Conservation (phyloP, 2,888 invertebrate species). For the Phania funesta region DNA sequence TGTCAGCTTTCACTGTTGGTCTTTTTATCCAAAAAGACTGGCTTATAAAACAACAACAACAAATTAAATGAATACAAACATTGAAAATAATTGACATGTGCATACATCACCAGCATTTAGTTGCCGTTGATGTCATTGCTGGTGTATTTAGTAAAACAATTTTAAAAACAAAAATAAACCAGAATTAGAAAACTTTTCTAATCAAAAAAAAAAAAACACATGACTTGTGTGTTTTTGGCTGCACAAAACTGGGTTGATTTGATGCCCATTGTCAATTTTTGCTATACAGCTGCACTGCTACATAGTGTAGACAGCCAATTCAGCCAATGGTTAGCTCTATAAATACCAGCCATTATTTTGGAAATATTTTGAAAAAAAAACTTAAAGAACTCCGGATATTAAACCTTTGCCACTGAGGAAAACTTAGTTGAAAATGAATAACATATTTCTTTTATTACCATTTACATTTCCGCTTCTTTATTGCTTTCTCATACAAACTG, state of each 20-base stretch:
- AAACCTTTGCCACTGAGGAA: not conserved
- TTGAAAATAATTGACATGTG: conserved; percentile 64
- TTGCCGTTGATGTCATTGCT: conserved; percentile 26
- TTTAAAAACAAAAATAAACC: conserved; percentile 5
- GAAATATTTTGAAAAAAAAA: not conserved
- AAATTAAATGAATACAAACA: conserved; percentile 65
- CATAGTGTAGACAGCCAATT: not conserved
- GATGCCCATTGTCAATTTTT: conserved; percentile 22
- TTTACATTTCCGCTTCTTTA: conserved; percentile 38
- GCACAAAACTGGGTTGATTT: conserved; percentile 48
- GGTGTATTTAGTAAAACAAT: conserved; percentile 44
- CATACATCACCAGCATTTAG: conserved; percentile 60
- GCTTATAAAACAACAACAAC: conserved; percentile 34
- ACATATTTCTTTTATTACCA: not conserved
- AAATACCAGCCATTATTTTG: not conserved
- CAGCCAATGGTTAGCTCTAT: not conserved
- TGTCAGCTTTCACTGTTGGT: conserved; percentile 1
- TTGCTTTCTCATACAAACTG: conserved; percentile 13
- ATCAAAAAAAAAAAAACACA: conserved; percentile 33
- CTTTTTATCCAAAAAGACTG: not conserved
- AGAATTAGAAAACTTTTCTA: conserved; percentile 9
- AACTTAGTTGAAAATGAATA: not conserved
- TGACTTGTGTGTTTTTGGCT: conserved; percentile 53
- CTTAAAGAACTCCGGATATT: not conserved
- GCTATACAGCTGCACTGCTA: not conserved